These are phyloP conservation scores for Brachyalestes nurse DNA, from an alignment of 2,797 vertebrate species.

Conservation along the genomic window DNA sequence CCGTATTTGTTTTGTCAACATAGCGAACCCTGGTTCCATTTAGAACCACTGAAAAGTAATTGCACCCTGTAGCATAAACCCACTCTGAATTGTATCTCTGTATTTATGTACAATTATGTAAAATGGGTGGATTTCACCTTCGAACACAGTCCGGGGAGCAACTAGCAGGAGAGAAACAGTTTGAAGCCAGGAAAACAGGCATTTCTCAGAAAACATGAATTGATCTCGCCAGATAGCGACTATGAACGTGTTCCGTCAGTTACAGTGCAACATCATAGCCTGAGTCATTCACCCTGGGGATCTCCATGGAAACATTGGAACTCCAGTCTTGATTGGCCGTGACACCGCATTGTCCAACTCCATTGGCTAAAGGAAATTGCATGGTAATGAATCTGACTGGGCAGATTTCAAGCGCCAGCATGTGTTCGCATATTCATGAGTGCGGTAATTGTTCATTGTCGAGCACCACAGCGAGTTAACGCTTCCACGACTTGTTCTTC, in stretches of 20 bases:
- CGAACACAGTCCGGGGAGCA: neutral
- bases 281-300: neutral
- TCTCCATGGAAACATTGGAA: too few relatives aligned
- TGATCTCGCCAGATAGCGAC: too few relatives aligned
- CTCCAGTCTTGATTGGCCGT: constrained; percentile 2
- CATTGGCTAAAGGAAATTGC: constrained; percentile 30
- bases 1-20: too few relatives aligned
- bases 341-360: constrained; percentile 1
- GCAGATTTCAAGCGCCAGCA: neutral
- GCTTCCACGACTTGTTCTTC: neutral
- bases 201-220: neutral
- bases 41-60: too few relatives aligned
- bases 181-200: neutral
- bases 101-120: neutral
- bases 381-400: constrained; percentile 10
- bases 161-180: neutral
- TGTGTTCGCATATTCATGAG: constrained; percentile 15
- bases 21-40: too few relatives aligned
- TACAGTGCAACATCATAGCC: neutral
- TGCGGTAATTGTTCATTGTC: neutral
- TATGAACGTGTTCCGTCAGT: too few relatives aligned
- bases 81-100: too few relatives aligned
- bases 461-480: neutral
- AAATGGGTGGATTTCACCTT: neutral
- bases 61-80: too few relatives aligned